Evolutionary conservation across 2,888 invertebrate species (phyloP).

Genomic region (Neoascia interrupta): DNA sequence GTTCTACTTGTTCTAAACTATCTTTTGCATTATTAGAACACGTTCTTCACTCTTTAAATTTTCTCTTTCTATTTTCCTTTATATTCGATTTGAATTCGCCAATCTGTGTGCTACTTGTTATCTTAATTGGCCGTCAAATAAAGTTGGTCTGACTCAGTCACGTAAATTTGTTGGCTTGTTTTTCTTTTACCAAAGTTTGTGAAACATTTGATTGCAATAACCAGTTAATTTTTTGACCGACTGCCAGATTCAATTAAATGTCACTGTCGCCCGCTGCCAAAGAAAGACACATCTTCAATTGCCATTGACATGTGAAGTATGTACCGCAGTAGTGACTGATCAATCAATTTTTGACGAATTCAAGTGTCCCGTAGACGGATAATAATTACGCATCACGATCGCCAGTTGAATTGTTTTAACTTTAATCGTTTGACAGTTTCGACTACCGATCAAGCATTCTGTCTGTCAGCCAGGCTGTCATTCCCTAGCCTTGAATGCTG

Average conservation of each 20-base stretch:
- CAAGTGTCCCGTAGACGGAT: neutral
- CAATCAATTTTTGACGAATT: conserved; percentile 15
- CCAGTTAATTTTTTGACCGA: conserved; percentile 6
- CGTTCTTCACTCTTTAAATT: no score
- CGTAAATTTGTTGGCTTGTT: conserved; percentile 19
- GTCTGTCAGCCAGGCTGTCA: conserved; percentile 5
- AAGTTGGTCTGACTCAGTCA: no score
- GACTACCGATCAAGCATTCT: conserved; percentile 12
- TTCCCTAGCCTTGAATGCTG: conserved; percentile 17
- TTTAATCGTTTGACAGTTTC: conserved; percentile 10
- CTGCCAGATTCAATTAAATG: conserved; percentile 21
- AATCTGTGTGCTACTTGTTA: no score
- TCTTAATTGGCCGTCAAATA: no score
- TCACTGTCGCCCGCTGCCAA: conserved; percentile 16
- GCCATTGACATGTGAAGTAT: neutral
- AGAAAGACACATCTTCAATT: conserved; percentile 29
- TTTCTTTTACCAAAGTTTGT: neutral
- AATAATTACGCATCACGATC: conserved; percentile 10
- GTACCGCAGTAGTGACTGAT: conserved; percentile 7
- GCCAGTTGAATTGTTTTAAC: conserved; percentile 22
- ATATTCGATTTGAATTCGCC: no score
- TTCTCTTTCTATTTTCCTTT: no score
- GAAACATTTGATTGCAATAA: neutral
- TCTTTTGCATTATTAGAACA: no score
- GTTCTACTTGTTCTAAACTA: no score